A percentile compares a stretch with the other conserved stretches of the same genome.
Evolutionary conservation across 2,797 vertebrate genomes (phyloP).

Genomic region (Rallus crepitans): DNA sequence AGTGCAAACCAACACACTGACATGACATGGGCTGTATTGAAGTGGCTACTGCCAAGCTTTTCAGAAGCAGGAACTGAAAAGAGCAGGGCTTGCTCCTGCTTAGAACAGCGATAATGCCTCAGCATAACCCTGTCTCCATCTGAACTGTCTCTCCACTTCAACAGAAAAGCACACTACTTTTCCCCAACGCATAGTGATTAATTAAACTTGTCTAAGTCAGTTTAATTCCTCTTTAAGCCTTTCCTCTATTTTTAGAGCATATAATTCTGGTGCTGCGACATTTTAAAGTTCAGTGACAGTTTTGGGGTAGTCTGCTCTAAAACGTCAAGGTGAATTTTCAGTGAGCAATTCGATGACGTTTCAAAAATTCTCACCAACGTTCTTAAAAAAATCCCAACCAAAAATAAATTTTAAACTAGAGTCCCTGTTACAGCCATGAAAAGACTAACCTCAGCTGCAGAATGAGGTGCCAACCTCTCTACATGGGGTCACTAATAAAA

Average conservation of each 20-base stretch:
- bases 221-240: slow-evolving; percentile 39
- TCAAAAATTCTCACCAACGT: background rate
- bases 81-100: background rate
- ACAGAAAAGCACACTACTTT: background rate
- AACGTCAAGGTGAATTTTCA: slow-evolving; percentile 29
- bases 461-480: background rate
- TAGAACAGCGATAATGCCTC: background rate
- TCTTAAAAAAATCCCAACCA: background rate
- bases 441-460: background rate
- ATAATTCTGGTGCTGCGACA: slow-evolving; percentile 31
- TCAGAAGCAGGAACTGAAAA: background rate
- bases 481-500: background rate
- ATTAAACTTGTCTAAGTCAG: slow-evolving; percentile 51
- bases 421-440: background rate
- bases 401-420: background rate
- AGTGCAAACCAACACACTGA: background rate
- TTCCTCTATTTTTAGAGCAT: slow-evolving; percentile 56
- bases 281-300: slow-evolving; percentile 60
- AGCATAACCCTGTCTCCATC: background rate
- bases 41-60: background rate
- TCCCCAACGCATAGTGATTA: slow-evolving; percentile 14
- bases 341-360: background rate
- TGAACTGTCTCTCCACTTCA: background rate
- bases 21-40: background rate
- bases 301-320: slow-evolving; percentile 19